Conservation (phyloP, 2,113 vertebrate genomes). For the Henicopernis longicauda region DNA sequence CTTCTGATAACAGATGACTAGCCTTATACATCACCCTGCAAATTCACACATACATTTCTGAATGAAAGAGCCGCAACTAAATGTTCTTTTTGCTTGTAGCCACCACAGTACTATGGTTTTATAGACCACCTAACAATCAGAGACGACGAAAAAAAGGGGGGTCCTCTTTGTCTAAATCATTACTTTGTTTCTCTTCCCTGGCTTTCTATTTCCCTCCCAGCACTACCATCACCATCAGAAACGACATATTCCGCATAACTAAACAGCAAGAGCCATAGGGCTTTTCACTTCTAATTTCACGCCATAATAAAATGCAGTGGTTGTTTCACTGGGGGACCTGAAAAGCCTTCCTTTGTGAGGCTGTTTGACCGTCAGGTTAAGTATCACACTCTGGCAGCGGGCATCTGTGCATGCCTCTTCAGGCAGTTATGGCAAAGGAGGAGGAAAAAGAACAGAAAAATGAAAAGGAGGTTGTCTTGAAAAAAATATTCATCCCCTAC, state of each 20-base stretch:
- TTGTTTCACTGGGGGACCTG: conserved; percentile 78
- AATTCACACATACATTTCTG: conserved; percentile 31
- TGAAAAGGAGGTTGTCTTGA: background rate
- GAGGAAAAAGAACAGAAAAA: background rate
- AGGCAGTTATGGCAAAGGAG: conserved; percentile 29
- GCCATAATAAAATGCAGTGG: conserved; percentile 81
- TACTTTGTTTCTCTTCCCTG: conserved; percentile 73
- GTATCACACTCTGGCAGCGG: conserved; percentile 69
- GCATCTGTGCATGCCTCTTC: conserved; percentile 71
- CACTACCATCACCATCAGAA: background rate
- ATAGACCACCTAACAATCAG: conserved; percentile 51
- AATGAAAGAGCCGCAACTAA: conserved; percentile 11
- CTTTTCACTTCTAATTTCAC: conserved; percentile 88
- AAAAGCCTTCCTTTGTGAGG: conserved; percentile 80
- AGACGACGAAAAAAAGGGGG: background rate
- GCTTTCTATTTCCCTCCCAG: conserved; percentile 53
- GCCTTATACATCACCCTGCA: background rate
- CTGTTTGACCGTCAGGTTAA: conserved; percentile 75
- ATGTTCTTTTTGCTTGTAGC: conserved; percentile 11
- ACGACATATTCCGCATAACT: conserved; percentile 78
- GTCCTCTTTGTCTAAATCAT: conserved; percentile 55
- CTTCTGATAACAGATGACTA: background rate
- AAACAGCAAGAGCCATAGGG: conserved; percentile 73
- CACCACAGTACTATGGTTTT: background rate
- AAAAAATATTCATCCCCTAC: background rate